Base-by-base conservation (phyloP, 2,113 vertebrate genomes). In the Acinonyx jubatus region DNA sequence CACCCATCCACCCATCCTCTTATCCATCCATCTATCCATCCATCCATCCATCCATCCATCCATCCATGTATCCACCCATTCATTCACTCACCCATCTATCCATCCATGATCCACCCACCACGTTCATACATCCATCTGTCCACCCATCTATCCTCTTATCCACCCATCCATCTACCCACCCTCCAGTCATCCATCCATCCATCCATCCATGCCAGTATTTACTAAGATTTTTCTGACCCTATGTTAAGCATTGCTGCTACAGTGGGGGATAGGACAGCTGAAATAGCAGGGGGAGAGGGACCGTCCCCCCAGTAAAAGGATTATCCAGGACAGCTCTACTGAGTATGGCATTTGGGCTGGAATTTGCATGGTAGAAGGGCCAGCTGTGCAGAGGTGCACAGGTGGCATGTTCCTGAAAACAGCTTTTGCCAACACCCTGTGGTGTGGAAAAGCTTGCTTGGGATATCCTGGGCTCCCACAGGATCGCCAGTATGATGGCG, bases 291-390 rank as follows among this genome's bases (percentile, higher is more conserved):
- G 25, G 31, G 41, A 38, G 25, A 66, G 5, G 69, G 38, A 65
- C 57, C 27, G 0, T 0, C 36, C 38, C 27, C 45, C 8, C 10
- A 1, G 5, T 25, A 13, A 3, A 4, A 80, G 33, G 86, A 6
- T 7, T 25, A 18, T 68, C 45, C 11, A 6, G 31, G 63, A 68
- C 3, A 41, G 1, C 18, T 57, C 41, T 45, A 19, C 7, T 1
- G 50, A 41, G 57, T 36, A 3, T 2, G 3, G 45, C 14, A 1
- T 33, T 50, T 4, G 33, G 48, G 14, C 36, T 13, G 63, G 29
- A 21, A 4, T 7, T 61, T 33, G 4, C 10, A 0, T 0, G 0
- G n/a, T 3, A 7, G 33, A 23, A 61, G 14, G 38, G n/a, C 0
- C 15, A 7, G 31, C 25, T 19, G 0, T 23, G 63, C 23, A 6